Conservation (phyloP, 2,113 vertebrate species). For the Ammodytes dubius region DNA sequence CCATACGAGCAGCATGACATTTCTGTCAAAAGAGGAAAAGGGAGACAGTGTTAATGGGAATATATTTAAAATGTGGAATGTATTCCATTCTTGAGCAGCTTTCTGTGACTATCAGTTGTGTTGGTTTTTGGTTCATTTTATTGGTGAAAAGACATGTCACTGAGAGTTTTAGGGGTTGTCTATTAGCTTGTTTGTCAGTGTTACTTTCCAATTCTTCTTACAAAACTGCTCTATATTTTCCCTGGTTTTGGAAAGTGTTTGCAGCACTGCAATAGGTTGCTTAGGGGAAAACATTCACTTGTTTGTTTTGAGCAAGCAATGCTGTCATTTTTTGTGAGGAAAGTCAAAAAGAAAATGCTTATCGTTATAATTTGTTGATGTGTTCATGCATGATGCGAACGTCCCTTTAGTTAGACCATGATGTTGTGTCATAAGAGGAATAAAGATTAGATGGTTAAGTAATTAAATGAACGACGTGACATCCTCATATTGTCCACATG, state of each 20-base stretch:
- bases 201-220: neutral
- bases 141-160: neutral
- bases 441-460: neutral
- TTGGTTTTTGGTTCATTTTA: neutral
- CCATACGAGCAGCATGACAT: neutral
- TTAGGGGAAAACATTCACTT: neutral
- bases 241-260: neutral
- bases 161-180: neutral
- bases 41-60: neutral
- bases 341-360: neutral
- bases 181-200: neutral
- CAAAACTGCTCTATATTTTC: neutral
- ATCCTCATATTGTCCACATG: slow-evolving; percentile 15
- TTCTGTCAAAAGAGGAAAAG: neutral
- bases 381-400: neutral
- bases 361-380: neutral
- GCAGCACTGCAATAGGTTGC: neutral
- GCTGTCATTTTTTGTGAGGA: neutral
- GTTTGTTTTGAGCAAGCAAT: neutral
- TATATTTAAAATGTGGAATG: neutral
- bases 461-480: neutral
- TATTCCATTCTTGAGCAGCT: neutral
- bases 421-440: neutral
- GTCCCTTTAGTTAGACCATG: neutral
- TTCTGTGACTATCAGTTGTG: neutral